Conservation (phyloP, 2,797 vertebrate species). For the Hoplostethus mediterraneus region DNA sequence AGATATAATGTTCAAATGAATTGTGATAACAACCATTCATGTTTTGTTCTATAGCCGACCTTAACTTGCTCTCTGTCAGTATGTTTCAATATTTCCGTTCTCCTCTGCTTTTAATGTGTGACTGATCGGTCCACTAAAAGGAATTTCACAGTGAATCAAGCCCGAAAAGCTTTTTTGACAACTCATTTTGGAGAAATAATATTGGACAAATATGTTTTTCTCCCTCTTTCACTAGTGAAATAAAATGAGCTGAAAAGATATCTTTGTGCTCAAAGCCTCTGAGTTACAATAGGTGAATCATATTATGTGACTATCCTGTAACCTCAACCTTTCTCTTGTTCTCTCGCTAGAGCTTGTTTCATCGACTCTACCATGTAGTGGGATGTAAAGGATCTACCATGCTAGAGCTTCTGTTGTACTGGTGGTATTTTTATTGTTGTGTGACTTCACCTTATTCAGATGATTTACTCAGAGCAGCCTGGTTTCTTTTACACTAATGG, state of each 20-base stretch:
- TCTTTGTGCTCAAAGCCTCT: too few relatives aligned
- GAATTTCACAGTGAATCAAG: not conserved
- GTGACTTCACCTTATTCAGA: constrained; percentile 15
- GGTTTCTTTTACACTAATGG: constrained; percentile 54
- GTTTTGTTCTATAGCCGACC: not conserved
- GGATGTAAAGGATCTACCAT: not conserved
- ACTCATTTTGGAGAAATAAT: not conserved
- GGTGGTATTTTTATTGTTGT: not conserved
- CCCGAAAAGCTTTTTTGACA: not conserved
- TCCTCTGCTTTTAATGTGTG: not conserved
- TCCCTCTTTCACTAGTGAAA: too few relatives aligned
- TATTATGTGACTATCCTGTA: not conserved
- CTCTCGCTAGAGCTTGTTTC: not conserved
- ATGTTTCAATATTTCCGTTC: not conserved
- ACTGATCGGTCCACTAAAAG: not conserved
- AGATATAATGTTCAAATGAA: not conserved
- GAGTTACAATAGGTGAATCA: too few relatives aligned
- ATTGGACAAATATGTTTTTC: not conserved
- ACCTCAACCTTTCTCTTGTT: not conserved
- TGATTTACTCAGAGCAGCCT: constrained; percentile 37
- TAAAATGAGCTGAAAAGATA: too few relatives aligned
- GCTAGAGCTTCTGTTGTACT: not conserved
- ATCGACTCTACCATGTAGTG: not conserved
- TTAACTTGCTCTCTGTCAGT: not conserved
- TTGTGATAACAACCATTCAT: not conserved